phyloP scores from a whole-genome alignment of 2,797 vertebrate genomes.

The Lemur catta region DNA sequence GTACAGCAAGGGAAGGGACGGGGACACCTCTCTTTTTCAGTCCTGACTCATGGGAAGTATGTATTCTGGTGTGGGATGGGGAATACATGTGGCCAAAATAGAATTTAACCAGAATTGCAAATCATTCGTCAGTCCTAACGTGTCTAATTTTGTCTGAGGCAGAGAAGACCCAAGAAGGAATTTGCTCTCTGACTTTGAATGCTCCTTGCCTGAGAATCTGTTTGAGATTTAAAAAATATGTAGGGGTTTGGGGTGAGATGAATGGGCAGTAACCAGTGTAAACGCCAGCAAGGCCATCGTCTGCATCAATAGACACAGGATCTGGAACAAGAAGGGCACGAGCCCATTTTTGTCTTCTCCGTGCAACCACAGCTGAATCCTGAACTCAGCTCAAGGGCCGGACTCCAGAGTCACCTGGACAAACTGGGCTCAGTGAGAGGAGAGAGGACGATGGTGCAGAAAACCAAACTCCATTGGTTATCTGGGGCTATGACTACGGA shows the following conservation, averaged over 20 bases:
- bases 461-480: background rate
- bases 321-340: background rate
- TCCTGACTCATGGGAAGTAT: background rate
- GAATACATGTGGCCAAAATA: background rate
- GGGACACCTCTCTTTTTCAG: background rate
- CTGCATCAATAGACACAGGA: background rate
- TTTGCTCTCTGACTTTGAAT: background rate
- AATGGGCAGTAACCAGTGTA: background rate
- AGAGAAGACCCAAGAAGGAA: background rate
- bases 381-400: background rate
- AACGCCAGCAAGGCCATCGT: fast-evolving
- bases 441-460: background rate
- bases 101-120: background rate
- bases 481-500: background rate
- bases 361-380: too few relatives aligned
- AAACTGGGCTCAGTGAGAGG: background rate
- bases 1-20: background rate
- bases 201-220: background rate
- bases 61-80: too few relatives aligned
- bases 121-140: background rate
- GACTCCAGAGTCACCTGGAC: background rate
- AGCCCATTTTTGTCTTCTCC: background rate
- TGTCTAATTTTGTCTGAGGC: background rate
- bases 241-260: background rate
- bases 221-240: background rate